Base-by-base conservation (phyloP, 2,888 invertebrate genomes). In the Protula sp. region DNA sequence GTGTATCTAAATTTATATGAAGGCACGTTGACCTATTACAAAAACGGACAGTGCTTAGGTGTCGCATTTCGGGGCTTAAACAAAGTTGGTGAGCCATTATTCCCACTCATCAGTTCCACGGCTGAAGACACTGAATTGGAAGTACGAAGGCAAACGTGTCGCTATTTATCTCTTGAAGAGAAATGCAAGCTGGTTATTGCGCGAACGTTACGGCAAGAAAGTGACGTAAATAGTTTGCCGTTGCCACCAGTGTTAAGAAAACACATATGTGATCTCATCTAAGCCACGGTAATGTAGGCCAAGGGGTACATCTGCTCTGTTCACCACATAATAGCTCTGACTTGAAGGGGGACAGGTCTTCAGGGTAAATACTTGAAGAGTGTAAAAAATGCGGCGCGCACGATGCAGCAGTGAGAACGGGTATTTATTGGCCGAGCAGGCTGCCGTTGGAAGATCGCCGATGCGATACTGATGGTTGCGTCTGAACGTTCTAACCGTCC, bases 101-200 rank as follows among this genome's bases (percentile, higher is more conserved):
- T 69, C 61, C 75, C 76, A 2, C 62, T 73, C 27, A 67, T 74
- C 28, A 70, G 72, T 47, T 74, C 74, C 3, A 72, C 75, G 1
- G 68, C 74, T 5, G 62, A 70, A 3, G 70, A 70, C 55, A 71
- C 72, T 1, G 76, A 74, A 57, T 55, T 74, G 4, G 72, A 69
- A 57, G 63, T 75, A 3, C 73, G 72, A 1, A 54, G 31, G 26
- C 56, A 68, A 27, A 60, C 59, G 5, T 71, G 70, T 45, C 64
- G 70, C 2, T 71, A 70, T 45, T 53, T 66, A 19, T 66, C 71
- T 1, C 66, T 74, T 24, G 71, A 74, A 54, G 72, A 71, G 26
- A 70, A 70, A 54, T 74, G 74, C 57, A 66, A 66, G 52, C 64
- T 63, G 26, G 58, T 61, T 19, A 65, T 74, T 22, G 67, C 67